These are phyloP conservation scores for Reinhardtius hippoglossoides DNA, from an alignment of 2,113 vertebrate genomes.

Conservation along the genomic window DNA sequence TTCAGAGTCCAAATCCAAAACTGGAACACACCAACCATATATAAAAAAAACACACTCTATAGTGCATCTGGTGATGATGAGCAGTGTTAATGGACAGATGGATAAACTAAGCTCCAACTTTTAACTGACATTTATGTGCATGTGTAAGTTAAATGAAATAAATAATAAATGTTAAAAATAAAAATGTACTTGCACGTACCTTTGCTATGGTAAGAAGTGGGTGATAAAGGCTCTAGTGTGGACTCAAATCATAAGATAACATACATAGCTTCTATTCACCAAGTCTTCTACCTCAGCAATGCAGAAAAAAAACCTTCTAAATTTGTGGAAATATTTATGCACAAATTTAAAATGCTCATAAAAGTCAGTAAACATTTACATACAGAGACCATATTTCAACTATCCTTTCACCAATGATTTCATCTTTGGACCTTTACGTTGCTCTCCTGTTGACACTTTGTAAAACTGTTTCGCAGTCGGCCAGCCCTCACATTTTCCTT, in stretches of 20 bases:
- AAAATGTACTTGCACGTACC: not conserved
- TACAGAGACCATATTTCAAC: no score
- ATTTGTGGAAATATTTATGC: not conserved
- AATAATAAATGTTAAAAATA: no score
- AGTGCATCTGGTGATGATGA: not conserved
- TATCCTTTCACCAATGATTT: no score
- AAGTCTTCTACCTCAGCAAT: not conserved
- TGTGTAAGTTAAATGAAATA: not conserved
- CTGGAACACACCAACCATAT: not conserved
- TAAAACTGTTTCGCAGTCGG: conserved; percentile 63
- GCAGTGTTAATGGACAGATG: not conserved
- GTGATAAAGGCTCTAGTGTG: no score
- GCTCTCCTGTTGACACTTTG: conserved; percentile 53
- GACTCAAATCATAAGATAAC: no score
- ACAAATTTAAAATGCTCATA: not conserved
- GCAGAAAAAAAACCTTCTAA: no score
- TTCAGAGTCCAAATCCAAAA: not conserved
- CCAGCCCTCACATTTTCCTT: conserved; percentile 75
- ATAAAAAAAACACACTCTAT: not conserved
- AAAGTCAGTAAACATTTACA: not conserved
- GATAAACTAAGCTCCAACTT: not conserved
- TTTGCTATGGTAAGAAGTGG: not conserved
- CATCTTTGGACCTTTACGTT: conserved; percentile 21
- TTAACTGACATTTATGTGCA: not conserved
- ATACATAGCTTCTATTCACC: not conserved